Base-by-base conservation (phyloP, 2,888 invertebrate species). In the Nymphalis c-album region DNA sequence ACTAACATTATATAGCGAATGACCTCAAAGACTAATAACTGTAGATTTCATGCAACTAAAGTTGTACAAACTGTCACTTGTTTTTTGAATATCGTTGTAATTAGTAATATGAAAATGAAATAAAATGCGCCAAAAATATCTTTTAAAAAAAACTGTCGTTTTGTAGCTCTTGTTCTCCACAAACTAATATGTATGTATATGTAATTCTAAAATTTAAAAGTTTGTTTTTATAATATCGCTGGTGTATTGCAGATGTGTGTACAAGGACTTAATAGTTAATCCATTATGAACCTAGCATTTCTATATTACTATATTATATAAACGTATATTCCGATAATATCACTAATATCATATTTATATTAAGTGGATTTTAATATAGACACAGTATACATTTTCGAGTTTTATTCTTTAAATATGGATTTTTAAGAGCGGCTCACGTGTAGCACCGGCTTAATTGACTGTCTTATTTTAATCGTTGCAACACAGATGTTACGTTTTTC, bases 21-120 rank as follows among this genome's bases (percentile, higher is more conserved):
- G 51, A 65, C 31, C n/a, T 60, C 40, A 65, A 60, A 65, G 64
- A 65, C 64, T 65, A 60, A 18, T 48, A 48, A 57, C 46, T 26
- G 60, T 47, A 40, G 18, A 51, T 60, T 60, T 63, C 46, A 31
- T 60, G 51, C 51, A 31, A 31, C 22, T 64, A 65, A 60, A 53
- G 16, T 60, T 51, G 64, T 60, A 65, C 60, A 53, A 65, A 60
- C 47, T 51, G 50, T 58, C 50, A 53, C 45, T 26, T 51, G 26
- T 64, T 60, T 45, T 57, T 6, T 16, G 45, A 60, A 60, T 57
- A 10, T 57, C 2, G 5, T 31, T 31, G 6, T 31, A 31, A 31
- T 31, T 31, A 31, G 3, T 20, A n/a, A n/a, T 18, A 51, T 20
- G 50, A 50, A 10, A 20, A 20, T 20, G 0, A 50, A 18, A 10